Evolutionary conservation across 2,113 vertebrate species (phyloP).

Genomic region (Chlorodrepanis virens): DNA sequence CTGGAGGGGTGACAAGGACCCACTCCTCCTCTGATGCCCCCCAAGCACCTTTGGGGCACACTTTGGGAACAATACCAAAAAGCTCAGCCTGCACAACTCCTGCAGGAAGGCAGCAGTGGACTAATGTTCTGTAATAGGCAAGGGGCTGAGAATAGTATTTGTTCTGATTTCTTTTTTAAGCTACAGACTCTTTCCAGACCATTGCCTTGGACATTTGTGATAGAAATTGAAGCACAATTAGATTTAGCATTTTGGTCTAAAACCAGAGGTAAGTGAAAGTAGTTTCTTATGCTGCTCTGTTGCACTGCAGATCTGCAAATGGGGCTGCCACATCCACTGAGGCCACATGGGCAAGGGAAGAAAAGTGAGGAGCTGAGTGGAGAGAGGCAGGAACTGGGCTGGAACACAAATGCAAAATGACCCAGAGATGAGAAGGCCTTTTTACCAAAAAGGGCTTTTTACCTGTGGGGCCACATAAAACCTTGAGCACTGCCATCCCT

Average conservation of each 20-base stretch:
- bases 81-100: neutral
- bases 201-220: neutral
- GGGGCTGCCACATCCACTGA: accelerated
- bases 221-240: neutral
- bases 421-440: neutral
- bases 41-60: neutral
- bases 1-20: accelerated
- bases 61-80: neutral
- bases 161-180: neutral
- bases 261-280: neutral
- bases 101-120: neutral
- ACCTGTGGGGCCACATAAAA: neutral
- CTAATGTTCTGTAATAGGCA: neutral
- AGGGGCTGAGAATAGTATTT: neutral
- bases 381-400: neutral
- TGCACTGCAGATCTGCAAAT: neutral
- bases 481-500: neutral
- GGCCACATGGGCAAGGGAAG: neutral
- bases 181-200: neutral
- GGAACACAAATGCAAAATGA: neutral
- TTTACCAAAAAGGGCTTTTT: neutral
- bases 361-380: accelerated
- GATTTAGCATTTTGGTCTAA: neutral
- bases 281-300: neutral
- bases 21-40: neutral